A percentile compares a stretch with the other conserved stretches of the same genome.
phyloP scores from a whole-genome alignment of 2,888 invertebrate species.

The Bombylius major region DNA sequence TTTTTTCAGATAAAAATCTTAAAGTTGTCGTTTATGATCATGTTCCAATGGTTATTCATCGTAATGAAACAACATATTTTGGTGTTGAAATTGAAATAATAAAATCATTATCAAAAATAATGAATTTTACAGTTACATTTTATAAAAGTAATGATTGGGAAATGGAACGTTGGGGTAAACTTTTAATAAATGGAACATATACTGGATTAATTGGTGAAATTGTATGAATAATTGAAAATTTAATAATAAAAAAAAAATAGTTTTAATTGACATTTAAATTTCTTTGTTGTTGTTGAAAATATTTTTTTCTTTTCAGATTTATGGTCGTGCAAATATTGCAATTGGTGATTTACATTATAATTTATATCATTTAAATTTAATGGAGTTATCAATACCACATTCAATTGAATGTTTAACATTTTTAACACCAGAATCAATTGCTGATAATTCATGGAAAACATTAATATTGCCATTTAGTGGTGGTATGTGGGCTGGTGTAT shows the following conservation, averaged over 20 bases:
- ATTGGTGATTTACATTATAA: slow-evolving; percentile 68
- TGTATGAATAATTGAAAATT: slow-evolving; percentile 21
- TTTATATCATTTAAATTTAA: slow-evolving; percentile 49
- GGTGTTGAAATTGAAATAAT: slow-evolving; percentile 32
- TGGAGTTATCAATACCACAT: slow-evolving; percentile 66
- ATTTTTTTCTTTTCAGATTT: no score
- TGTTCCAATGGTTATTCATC: slow-evolving; percentile 27
- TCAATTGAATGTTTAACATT: slow-evolving; percentile 76
- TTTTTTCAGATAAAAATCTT: slow-evolving; percentile 12
- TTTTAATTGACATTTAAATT: no score
- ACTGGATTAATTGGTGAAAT: slow-evolving; percentile 65
- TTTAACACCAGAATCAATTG: slow-evolving; percentile 65
- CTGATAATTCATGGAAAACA: slow-evolving; percentile 75
- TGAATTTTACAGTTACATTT: slow-evolving; percentile 57
- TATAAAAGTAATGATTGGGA: slow-evolving; percentile 52
- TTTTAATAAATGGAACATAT: slow-evolving; percentile 48
- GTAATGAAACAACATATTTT: slow-evolving; percentile 13
- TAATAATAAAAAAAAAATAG: no score
- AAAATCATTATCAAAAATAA: slow-evolving; percentile 48
- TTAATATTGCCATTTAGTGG: slow-evolving; percentile 66
- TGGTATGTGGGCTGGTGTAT: slow-evolving; percentile 61
- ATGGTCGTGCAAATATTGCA: slow-evolving; percentile 50
- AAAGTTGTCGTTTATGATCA: slow-evolving; percentile 25
- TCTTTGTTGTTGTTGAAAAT: no score
- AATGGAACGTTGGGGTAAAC: slow-evolving; percentile 54